Percentiles rank a stretch among this genome's conserved stretches.
These are phyloP conservation scores for Epinephelus coioides DNA, from an alignment of 2,797 vertebrate genomes.

Conservation along the genomic window DNA sequence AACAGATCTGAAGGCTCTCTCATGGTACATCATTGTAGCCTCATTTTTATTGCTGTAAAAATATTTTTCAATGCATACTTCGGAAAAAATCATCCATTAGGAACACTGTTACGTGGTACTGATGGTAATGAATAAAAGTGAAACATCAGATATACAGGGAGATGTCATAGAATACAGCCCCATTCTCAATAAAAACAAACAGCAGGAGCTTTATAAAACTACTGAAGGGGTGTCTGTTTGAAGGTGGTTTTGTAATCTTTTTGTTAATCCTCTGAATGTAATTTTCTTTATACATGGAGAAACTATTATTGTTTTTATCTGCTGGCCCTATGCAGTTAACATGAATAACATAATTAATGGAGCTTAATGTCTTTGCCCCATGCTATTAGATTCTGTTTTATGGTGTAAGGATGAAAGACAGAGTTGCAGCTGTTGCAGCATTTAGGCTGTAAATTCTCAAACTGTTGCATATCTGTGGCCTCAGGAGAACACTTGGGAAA, in stretches of 20 bases:
- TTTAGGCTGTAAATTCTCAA: neutral
- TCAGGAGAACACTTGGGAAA: neutral
- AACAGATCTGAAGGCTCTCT: neutral
- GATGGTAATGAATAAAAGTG: neutral
- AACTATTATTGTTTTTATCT: neutral
- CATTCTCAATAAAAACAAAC: neutral
- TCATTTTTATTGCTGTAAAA: neutral
- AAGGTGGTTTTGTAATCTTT: no score
- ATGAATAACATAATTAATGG: neutral
- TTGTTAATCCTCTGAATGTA: no score
- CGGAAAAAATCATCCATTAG: neutral
- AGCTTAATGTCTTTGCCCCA: neutral
- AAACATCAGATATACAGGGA: neutral
- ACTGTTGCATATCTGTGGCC: neutral
- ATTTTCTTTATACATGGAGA: neutral
- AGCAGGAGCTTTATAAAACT: neutral
- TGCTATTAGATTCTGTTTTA: neutral
- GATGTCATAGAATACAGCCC: neutral
- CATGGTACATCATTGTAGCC: no score
- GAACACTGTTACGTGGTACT: no score
- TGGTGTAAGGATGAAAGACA: neutral
- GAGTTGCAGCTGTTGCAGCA: neutral
- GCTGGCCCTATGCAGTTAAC: neutral
- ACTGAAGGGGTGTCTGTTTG: neutral
- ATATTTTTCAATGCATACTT: neutral